phyloP scores from a whole-genome alignment of 2,888 invertebrate species.

The Calameuta idolon region DNA sequence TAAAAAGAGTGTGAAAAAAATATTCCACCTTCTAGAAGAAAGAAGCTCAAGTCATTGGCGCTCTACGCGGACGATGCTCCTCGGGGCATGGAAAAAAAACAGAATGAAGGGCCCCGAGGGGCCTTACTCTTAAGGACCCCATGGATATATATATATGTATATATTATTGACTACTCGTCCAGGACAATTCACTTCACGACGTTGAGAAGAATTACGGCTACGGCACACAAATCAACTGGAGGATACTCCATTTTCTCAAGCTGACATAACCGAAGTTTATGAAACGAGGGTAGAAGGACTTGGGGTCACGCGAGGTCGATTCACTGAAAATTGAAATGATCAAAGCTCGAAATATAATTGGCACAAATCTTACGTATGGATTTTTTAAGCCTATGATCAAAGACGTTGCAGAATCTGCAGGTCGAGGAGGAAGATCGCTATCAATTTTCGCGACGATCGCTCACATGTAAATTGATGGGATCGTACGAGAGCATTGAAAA shows the following conservation, averaged over 20 bases:
- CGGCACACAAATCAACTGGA: conserved; percentile 9
- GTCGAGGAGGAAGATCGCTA: background rate
- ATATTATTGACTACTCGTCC: background rate
- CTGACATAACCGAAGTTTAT: conserved; percentile 44
- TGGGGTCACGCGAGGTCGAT: background rate
- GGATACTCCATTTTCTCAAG: conserved; percentile 47
- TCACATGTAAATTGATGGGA: background rate
- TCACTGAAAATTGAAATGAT: background rate
- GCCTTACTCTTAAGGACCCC: too few relatives aligned
- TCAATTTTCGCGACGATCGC: background rate
- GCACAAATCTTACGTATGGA: background rate
- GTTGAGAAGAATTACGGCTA: background rate
- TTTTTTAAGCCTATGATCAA: background rate
- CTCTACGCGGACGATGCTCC: conserved; percentile 31
- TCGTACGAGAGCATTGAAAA: background rate
- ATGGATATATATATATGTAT: background rate
- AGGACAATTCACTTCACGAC: background rate
- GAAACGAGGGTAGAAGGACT: conserved; percentile 50
- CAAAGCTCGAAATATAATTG: background rate
- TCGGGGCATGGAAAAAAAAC: conserved; percentile 22
- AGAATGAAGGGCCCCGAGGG: conserved; percentile 14
- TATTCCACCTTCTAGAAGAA: conserved; percentile 24
- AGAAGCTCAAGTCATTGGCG: conserved; percentile 40
- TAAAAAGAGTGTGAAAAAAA: background rate
- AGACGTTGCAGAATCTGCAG: background rate